Evolutionary conservation across 2,888 invertebrate genomes (phyloP).

Genomic region (Sarcophaga rosellei): DNA sequence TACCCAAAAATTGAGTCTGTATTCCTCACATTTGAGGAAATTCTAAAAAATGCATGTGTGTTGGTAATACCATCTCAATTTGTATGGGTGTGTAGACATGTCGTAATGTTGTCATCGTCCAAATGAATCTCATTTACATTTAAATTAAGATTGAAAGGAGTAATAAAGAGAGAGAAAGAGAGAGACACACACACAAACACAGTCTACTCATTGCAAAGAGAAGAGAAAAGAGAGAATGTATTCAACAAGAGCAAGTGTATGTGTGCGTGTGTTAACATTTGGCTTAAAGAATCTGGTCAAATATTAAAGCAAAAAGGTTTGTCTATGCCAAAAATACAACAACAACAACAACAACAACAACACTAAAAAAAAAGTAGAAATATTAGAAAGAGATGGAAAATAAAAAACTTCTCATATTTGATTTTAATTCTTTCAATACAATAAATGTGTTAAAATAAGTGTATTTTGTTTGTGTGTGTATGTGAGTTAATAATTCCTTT

Average conservation of each 20-base stretch:
- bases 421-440: background rate
- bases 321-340: background rate
- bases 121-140: conserved; percentile 72
- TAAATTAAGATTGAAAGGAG: conserved; percentile 70
- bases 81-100: conserved; percentile 29
- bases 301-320: conserved; percentile 37
- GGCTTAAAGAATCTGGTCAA: conserved; percentile 46
- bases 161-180: conserved; percentile 12
- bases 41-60: background rate
- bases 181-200: background rate
- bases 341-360: too few species aligned
- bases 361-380: background rate
- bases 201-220: background rate
- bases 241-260: too few species aligned
- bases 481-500: conserved; percentile 40
- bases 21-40: background rate
- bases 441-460: conserved; percentile 21
- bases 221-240: background rate
- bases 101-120: conserved; percentile 62
- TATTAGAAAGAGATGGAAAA: background rate
- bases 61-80: background rate
- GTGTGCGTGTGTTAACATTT: conserved; percentile 19
- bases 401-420: background rate
- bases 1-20: background rate
- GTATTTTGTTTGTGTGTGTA: background rate